A percentile compares a stretch with the other conserved stretches of the same genome.
Evolutionary conservation across 2,113 vertebrate species (phyloP).

Genomic region (Zosterops borbonicus): DNA sequence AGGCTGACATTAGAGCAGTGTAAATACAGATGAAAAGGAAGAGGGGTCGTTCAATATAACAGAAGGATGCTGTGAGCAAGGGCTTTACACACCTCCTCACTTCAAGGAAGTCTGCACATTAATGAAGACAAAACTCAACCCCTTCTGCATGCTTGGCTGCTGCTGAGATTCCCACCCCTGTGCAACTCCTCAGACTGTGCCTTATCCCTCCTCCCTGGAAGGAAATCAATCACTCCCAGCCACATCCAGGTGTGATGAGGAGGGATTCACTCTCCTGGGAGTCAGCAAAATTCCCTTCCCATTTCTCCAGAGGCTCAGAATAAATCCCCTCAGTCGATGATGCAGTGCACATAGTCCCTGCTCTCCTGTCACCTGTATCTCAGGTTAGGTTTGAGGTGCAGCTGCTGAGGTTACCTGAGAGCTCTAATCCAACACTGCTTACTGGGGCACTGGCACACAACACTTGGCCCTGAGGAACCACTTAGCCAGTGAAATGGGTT

Average conservation of each 20-base stretch:
- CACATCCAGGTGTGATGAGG: not conserved
- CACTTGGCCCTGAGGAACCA: not conserved
- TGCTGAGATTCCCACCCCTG: not conserved
- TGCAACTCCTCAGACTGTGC: not conserved
- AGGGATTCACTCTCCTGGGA: not conserved
- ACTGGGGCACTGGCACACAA: not conserved
- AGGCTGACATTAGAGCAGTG: slow-evolving; percentile 16
- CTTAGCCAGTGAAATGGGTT: not conserved
- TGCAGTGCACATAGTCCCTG: not conserved
- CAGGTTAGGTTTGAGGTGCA: not conserved
- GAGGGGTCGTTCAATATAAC: slow-evolving; percentile 21
- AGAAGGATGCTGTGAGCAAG: not conserved
- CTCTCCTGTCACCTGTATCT: accelerated
- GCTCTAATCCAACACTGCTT: not conserved
- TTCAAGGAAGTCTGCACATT: not conserved
- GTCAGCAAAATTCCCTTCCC: not conserved
- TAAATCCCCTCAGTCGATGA: not conserved
- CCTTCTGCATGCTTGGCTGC: not conserved
- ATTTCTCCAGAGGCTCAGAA: not conserved
- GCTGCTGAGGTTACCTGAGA: not conserved
- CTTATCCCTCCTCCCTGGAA: not conserved
- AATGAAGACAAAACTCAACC: not conserved
- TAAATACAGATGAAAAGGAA: slow-evolving; percentile 46
- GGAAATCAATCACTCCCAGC: not conserved
- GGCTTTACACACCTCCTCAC: not conserved